Conservation (phyloP, 1,140 invertebrate species). For the Homalodisca vitripennis region DNA sequence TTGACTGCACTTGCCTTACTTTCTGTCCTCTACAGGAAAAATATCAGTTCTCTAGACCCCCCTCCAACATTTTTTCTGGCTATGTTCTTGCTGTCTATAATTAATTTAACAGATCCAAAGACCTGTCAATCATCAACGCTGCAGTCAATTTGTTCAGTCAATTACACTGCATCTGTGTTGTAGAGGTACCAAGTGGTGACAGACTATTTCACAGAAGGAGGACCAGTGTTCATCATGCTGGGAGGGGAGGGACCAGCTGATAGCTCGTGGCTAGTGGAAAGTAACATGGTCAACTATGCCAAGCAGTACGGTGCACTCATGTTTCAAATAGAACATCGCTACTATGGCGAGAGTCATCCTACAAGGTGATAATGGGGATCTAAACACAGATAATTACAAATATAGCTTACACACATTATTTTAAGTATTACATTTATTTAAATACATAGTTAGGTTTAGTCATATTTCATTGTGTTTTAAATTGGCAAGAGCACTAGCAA, state of each 20-base stretch:
- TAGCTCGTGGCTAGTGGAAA: constrained; percentile 56
- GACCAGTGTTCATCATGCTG: constrained; percentile 87
- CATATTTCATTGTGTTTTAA: no score
- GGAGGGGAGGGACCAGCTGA: constrained; percentile 74
- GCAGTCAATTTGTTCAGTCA: no score
- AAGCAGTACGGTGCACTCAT: constrained; percentile 74
- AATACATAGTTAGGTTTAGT: not conserved
- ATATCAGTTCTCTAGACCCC: no score
- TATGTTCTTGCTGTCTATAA: no score
- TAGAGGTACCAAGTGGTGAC: constrained; percentile 80
- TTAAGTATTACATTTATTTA: not conserved
- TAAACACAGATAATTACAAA: not conserved
- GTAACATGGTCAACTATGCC: constrained; percentile 75
- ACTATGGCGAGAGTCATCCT: constrained; percentile 89
- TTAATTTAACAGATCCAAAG: no score
- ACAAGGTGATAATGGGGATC: constrained; percentile 56
- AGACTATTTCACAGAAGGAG: constrained; percentile 61
- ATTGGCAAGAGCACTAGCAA: no score
- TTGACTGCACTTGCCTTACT: no score
- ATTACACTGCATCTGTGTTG: constrained; percentile 18
- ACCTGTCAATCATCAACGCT: no score
- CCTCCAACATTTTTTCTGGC: no score
- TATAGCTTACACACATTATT: not conserved
- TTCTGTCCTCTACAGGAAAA: no score
- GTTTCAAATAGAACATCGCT: constrained; percentile 87